These are phyloP conservation scores for Tipula helvola DNA, from an alignment of 2,888 invertebrate species.

Conservation along the genomic window DNA sequence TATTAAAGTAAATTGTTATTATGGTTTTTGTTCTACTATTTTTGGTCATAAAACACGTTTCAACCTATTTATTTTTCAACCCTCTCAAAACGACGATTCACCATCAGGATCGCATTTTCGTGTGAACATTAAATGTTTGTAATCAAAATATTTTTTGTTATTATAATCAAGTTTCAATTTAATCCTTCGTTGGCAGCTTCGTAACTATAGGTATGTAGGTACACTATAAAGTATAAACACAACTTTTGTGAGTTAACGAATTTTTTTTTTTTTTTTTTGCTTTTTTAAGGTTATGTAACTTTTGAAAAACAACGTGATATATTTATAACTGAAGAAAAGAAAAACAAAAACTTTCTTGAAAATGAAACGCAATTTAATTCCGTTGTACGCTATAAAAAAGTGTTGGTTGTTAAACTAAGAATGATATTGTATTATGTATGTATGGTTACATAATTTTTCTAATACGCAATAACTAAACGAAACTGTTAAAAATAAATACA, in stretches of 20 bases:
- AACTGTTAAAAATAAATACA: not conserved
- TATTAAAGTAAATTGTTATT: not conserved
- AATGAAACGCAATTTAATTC: not conserved
- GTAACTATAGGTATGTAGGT: not conserved
- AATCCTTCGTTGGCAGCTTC: not conserved
- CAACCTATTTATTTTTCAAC: not conserved
- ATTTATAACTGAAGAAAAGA: not conserved
- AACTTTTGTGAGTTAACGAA: not conserved
- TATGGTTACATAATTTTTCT: not conserved
- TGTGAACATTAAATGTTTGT: not conserved
- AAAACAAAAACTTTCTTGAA: not conserved
- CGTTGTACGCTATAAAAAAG: not conserved
- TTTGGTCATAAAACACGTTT: not conserved
- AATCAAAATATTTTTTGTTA: not conserved
- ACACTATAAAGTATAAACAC: no score
- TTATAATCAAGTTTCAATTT: not conserved
- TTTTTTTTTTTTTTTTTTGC: no score
- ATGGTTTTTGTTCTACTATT: not conserved
- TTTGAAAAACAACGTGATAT: not conserved
- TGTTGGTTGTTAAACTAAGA: not conserved
- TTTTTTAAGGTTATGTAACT: not conserved
- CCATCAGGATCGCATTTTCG: not conserved
- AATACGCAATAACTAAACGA: not conserved
- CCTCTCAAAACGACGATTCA: not conserved
- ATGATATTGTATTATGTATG: not conserved